A percentile compares a stretch with the other conserved stretches of the same genome.
Conservation (phyloP, 2,797 vertebrate genomes). For the Megaceryle alcyon region DNA sequence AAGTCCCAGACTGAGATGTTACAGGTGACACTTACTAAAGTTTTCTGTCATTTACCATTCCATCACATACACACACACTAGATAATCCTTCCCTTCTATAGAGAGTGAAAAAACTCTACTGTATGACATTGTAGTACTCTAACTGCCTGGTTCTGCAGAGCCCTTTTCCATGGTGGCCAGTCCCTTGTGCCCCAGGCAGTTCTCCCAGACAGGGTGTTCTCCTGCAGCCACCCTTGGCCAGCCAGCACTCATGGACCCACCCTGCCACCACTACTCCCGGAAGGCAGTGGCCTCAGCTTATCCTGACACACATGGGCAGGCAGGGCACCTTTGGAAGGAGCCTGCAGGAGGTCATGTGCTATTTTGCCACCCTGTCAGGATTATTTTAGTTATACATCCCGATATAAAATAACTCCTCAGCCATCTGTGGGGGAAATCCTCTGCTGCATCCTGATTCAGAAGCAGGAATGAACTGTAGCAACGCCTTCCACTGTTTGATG, state of each 20-base stretch:
- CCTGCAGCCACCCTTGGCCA: not conserved
- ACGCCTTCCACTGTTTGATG: not conserved
- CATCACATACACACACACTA: fast-evolving
- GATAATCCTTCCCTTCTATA: not conserved
- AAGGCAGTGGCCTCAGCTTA: fast-evolving
- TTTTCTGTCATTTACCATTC: not conserved
- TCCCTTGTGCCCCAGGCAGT: not conserved
- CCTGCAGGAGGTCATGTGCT: not conserved
- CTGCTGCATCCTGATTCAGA: not conserved
- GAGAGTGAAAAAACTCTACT: not conserved
- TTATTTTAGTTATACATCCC: not conserved
- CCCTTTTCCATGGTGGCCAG: not conserved
- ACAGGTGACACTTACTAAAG: not conserved
- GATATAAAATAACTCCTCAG: not conserved
- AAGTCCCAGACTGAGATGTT: not conserved
- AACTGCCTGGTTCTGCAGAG: not conserved
- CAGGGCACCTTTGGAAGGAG: not conserved
- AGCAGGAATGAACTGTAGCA: not conserved
- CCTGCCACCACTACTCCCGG: fast-evolving
- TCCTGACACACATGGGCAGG: fast-evolving
- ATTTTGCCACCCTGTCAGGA: not conserved
- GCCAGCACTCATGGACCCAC: fast-evolving
- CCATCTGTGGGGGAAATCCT: not conserved
- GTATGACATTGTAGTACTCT: not conserved
- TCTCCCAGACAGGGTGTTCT: not conserved